Percentiles rank a stretch among this genome's conserved stretches.
Evolutionary conservation across 2,113 vertebrate species (phyloP).

Genomic region (Lipophrys pholis): DNA sequence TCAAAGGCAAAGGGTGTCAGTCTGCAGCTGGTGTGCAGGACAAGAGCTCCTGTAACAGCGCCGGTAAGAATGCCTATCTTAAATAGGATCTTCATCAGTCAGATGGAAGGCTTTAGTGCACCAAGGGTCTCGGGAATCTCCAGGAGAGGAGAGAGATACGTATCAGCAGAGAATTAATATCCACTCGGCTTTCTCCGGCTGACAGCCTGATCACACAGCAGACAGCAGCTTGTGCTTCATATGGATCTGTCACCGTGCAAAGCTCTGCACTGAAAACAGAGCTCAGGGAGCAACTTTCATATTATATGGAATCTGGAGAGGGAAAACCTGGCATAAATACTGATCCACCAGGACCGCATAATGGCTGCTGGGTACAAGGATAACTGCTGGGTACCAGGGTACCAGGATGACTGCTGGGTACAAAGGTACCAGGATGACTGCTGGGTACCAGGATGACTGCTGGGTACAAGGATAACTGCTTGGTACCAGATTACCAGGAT

Average conservation of each 20-base stretch:
- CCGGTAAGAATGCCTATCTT: conserved; percentile 89
- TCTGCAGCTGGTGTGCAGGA: conserved; percentile 5
- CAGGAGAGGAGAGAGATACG: conserved; percentile 89
- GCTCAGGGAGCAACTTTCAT: too few species aligned
- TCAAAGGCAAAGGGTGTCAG: not conserved
- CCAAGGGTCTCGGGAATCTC: conserved; percentile 89
- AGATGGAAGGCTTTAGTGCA: conserved; percentile 89
- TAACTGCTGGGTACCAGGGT: too few species aligned
- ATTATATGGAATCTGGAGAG: too few species aligned
- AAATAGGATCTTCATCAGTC: conserved; percentile 93
- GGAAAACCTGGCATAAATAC: too few species aligned
- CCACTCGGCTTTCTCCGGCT: conserved; percentile 86
- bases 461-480: too few species aligned
- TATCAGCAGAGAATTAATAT: conserved; percentile 94
- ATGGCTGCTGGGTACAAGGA: too few species aligned
- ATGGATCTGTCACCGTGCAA: conserved; percentile 4
- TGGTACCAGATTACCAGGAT: too few species aligned
- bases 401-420: too few species aligned
- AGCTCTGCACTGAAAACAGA: too few species aligned
- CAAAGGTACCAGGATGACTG: too few species aligned
- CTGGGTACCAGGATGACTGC: too few species aligned
- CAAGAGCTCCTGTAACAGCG: conserved; percentile 77
- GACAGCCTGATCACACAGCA: conserved; percentile 88
- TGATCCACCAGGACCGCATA: too few species aligned
- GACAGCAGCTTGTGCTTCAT: conserved; percentile 81